Conservation (phyloP, 2,113 vertebrate genomes). For the Halcyon malimbica region DNA sequence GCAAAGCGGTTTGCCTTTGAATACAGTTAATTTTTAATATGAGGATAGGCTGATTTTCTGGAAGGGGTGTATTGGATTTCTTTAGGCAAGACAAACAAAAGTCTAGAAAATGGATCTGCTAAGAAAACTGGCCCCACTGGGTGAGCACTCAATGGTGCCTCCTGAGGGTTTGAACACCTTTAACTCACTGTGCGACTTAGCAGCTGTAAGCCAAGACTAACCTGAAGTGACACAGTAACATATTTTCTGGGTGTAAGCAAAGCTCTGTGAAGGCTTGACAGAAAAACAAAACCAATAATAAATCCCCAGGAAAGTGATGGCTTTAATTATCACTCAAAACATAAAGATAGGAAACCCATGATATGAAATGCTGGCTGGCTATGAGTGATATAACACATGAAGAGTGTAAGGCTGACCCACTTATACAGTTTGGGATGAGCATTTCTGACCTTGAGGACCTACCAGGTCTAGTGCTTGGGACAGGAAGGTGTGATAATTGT, state of each 20-base stretch:
- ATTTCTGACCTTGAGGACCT: not conserved
- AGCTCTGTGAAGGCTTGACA: not conserved
- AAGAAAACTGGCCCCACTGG: not conserved
- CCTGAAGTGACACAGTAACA: accelerated
- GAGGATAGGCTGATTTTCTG: not conserved
- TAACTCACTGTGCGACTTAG: not conserved
- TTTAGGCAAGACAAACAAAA: not conserved
- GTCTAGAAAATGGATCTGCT: not conserved
- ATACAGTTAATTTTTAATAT: not conserved
- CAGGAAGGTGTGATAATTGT: not conserved
- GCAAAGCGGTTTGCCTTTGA: not conserved
- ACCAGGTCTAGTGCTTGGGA: accelerated
- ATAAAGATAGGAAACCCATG: not conserved
- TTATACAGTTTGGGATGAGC: not conserved
- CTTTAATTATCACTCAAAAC: not conserved
- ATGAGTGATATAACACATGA: accelerated
- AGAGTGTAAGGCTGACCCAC: not conserved
- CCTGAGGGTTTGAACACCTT: not conserved
- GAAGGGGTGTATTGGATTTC: accelerated
- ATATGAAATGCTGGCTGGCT: not conserved
- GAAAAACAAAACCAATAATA: not conserved
- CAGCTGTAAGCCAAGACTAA: not conserved
- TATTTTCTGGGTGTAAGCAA: not conserved
- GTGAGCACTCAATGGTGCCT: not conserved
- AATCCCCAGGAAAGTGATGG: not conserved